Conservation (phyloP, 2,797 vertebrate species). For the Cryptoprocta ferox region DNA sequence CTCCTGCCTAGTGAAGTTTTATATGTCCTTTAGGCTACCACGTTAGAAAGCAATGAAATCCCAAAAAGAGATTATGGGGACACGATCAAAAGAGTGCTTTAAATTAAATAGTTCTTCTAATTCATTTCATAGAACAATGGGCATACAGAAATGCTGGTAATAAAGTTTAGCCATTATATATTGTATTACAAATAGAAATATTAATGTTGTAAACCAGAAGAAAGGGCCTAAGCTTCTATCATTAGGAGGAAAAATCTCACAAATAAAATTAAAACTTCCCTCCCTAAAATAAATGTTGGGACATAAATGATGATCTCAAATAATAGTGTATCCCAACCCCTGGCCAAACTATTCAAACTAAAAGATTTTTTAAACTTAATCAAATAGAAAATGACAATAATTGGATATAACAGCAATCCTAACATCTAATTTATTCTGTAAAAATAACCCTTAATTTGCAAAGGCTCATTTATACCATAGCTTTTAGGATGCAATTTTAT, state of each 20-base stretch:
- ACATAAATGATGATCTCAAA: conserved; percentile 28
- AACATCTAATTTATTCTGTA: conserved; percentile 8
- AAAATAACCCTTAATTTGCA: background rate
- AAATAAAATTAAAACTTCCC: background rate
- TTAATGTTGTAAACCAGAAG: conserved; percentile 43
- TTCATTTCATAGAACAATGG: conserved; percentile 62
- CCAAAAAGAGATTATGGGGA: conserved; percentile 25
- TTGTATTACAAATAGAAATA: conserved; percentile 63
- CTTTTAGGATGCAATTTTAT: background rate
- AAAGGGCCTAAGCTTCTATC: background rate
- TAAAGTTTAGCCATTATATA: conserved; percentile 50
- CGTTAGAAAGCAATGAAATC: conserved; percentile 66
- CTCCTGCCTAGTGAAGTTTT: conserved; percentile 52
- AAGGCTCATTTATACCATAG: background rate
- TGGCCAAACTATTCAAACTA: background rate
- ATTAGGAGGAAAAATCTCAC: background rate
- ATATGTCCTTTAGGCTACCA: conserved; percentile 11
- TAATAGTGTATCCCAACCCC: background rate
- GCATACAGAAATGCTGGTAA: conserved; percentile 47
- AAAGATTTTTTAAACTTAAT: background rate
- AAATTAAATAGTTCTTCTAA: conserved; percentile 70
- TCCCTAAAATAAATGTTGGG: background rate
- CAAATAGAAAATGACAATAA: conserved; percentile 10
- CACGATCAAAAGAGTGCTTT: conserved; percentile 65
- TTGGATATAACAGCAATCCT: background rate